Evolutionary conservation across 2,888 invertebrate genomes (phyloP).

Genomic region (Orgyia antiqua): DNA sequence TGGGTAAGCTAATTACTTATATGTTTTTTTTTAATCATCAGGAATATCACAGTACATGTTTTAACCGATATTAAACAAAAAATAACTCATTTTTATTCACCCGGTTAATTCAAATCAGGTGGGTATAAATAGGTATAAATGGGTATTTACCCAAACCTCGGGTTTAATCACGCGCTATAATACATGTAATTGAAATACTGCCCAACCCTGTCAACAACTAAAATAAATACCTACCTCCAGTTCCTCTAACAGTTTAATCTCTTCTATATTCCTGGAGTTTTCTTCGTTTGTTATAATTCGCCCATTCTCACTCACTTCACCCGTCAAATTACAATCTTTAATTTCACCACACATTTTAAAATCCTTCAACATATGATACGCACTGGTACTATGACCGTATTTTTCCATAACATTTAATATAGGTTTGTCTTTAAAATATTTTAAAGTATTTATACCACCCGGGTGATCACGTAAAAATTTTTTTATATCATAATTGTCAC

Average conservation of each 20-base stretch:
- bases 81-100: too few relatives aligned
- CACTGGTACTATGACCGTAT: constrained; percentile 80
- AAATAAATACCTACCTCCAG: constrained; percentile 60
- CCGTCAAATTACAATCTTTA: constrained; percentile 61
- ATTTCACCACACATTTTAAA: constrained; percentile 66
- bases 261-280: constrained; percentile 32
- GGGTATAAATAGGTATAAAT: too few relatives aligned
- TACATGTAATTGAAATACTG: too few relatives aligned
- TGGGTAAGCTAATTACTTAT: too few relatives aligned
- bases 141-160: too few relatives aligned
- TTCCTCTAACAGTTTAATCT: constrained; percentile 60
- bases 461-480: constrained; percentile 85
- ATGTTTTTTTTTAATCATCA: too few relatives aligned
- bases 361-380: constrained; percentile 81
- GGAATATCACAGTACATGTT: too few relatives aligned
- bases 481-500: constrained; percentile 80
- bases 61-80: too few relatives aligned
- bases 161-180: too few relatives aligned
- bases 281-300: constrained; percentile 61
- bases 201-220: too few relatives aligned
- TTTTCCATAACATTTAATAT: constrained; percentile 73
- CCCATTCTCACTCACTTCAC: constrained; percentile 54
- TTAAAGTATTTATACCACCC: constrained; percentile 82
- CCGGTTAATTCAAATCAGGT: too few relatives aligned
- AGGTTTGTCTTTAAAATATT: constrained; percentile 73